Evolutionary conservation across 2,888 invertebrate species (phyloP).

Genomic region (Cinara cedri): DNA sequence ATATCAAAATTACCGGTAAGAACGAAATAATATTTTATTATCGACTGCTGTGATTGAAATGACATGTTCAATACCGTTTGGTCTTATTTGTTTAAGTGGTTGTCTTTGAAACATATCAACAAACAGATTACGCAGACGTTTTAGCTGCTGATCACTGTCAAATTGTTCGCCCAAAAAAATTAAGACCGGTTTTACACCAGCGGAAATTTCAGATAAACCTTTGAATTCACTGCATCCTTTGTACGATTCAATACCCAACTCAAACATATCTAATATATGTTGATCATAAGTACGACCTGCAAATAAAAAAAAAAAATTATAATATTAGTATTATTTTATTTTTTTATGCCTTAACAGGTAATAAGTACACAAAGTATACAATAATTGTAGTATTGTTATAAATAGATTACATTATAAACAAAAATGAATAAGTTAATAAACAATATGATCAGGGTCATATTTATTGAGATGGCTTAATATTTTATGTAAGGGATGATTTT

Average conservation of each 20-base stretch:
- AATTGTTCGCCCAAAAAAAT: constrained; percentile 91
- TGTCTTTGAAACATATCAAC: constrained; percentile 92
- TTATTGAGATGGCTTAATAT: too few species aligned
- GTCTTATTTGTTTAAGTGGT: constrained; percentile 77
- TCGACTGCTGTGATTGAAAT: constrained; percentile 86
- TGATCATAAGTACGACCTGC: constrained; percentile 82
- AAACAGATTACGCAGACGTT: constrained; percentile 84
- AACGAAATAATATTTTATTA: constrained; percentile 78
- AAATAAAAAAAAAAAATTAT: constrained; percentile 59
- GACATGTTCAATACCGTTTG: constrained; percentile 93
- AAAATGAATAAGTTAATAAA: too few species aligned
- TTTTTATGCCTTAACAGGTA: too few species aligned
- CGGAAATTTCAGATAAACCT: constrained; percentile 75
- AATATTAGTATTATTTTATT: not conserved
- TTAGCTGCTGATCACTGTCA: constrained; percentile 80
- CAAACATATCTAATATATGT: constrained; percentile 92
- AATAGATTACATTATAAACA: too few species aligned
- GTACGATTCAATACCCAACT: constrained; percentile 86
- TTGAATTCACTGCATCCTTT: constrained; percentile 80
- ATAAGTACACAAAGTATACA: too few species aligned
- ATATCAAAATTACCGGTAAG: constrained; percentile 66
- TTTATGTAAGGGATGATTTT: too few species aligned
- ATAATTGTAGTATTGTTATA: too few species aligned
- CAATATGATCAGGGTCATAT: too few species aligned
- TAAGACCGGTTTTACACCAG: constrained; percentile 88